These are phyloP conservation scores for Lophius americanus DNA, from an alignment of 2,797 vertebrate genomes.

Conservation along the genomic window DNA sequence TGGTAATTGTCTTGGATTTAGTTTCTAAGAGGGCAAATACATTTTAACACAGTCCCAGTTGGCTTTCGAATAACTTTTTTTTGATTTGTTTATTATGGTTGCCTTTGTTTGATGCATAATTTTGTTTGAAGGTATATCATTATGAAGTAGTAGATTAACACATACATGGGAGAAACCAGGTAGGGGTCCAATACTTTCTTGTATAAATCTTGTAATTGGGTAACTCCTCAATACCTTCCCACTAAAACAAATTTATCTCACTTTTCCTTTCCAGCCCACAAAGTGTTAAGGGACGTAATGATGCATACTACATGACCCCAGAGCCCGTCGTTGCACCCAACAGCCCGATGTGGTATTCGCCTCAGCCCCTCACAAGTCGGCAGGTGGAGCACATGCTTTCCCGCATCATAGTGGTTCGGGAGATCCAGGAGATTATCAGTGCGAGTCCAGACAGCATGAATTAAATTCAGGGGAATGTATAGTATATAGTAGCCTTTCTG, in stretches of 20 bases:
- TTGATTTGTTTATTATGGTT: no score
- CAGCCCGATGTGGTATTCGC: conserved; percentile 99
- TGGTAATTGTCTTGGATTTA: no score
- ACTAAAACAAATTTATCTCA: background rate
- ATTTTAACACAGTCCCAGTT: no score
- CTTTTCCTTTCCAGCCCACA: conserved; percentile 86
- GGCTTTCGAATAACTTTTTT: no score
- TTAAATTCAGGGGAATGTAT: conserved; percentile 80
- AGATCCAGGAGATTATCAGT: conserved; percentile 96
- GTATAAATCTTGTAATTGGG: background rate
- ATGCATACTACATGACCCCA: conserved; percentile 99
- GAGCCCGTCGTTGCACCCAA: conserved; percentile 98
- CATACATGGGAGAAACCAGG: no score
- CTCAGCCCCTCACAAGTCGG: conserved; percentile 94
- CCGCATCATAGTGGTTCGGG: conserved; percentile 96
- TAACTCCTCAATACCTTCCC: background rate
- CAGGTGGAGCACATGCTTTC: conserved; percentile 97
- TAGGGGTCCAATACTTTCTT: no score
- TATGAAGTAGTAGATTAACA: no score
- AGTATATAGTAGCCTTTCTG: conserved; percentile 75
- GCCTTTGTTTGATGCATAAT: no score
- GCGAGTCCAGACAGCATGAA: conserved; percentile 84
- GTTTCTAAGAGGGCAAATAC: no score
- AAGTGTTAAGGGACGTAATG: conserved; percentile 98
- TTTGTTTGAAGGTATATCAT: no score